A percentile compares a stretch with the other conserved stretches of the same genome.
Evolutionary conservation across 2,888 invertebrate species (phyloP).

Genomic region (Allygus modestus): DNA sequence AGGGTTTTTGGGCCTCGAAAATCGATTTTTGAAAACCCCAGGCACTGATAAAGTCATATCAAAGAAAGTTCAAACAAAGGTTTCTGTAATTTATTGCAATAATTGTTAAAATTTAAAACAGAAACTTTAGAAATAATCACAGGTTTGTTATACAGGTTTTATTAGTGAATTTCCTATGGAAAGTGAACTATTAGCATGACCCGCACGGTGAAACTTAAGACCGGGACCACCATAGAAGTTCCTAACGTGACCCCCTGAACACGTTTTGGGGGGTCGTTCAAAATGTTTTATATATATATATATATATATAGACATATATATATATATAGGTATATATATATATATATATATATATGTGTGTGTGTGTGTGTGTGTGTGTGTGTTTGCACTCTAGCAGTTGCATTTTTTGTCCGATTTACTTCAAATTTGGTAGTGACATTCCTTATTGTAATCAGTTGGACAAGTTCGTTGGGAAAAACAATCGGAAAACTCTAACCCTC

Average conservation of each 20-base stretch:
- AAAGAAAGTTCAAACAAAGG: too few relatives aligned
- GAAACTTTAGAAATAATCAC: too few relatives aligned
- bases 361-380: background rate
- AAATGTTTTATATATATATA: too few relatives aligned
- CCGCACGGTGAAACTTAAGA: background rate
- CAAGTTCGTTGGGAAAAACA: background rate
- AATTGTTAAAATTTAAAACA: too few relatives aligned
- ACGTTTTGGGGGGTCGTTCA: too few relatives aligned
- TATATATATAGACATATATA: too few relatives aligned
- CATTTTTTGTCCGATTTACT: background rate
- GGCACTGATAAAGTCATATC: too few relatives aligned
- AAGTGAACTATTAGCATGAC: background rate
- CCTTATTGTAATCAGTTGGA: background rate
- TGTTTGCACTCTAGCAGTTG: background rate
- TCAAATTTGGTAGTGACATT: background rate
- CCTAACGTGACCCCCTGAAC: background rate
- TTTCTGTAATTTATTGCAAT: too few relatives aligned
- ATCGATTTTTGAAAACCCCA: too few relatives aligned
- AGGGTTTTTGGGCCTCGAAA: too few relatives aligned
- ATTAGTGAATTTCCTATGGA: slow-evolving; percentile 9
- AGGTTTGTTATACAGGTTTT: too few relatives aligned
- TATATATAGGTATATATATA: background rate
- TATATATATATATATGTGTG: slow-evolving; percentile 8
- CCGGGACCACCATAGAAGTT: background rate
- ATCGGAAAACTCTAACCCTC: too few relatives aligned